These are phyloP conservation scores for Platanista minor DNA, from an alignment of 2,113 vertebrate genomes.

Conservation along the genomic window DNA sequence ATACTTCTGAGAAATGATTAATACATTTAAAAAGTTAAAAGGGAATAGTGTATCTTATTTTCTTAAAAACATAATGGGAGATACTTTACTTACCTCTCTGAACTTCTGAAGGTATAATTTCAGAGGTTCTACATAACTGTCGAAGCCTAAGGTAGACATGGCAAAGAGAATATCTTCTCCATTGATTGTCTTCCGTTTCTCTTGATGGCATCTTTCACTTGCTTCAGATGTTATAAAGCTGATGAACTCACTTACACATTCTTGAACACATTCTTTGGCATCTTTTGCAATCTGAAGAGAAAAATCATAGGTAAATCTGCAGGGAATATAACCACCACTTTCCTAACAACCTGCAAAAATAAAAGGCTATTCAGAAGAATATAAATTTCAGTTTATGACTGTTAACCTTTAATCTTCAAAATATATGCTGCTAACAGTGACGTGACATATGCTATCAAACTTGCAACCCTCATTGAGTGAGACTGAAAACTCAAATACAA, in stretches of 20 bases:
- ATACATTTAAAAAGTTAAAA: not conserved
- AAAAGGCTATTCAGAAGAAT: not conserved
- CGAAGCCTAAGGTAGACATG: conserved; percentile 98
- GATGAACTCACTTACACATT: conserved; percentile 99
- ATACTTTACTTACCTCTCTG: conserved; percentile 89
- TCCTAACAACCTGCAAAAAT: conserved; percentile 5
- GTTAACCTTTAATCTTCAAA: not conserved
- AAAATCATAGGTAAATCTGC: not conserved
- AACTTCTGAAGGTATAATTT: conserved; percentile 99
- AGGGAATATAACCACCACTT: not conserved
- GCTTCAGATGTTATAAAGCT: conserved; percentile 99
- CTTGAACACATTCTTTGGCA: conserved; percentile 98
- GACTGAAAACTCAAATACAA: not conserved
- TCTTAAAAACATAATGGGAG: not conserved
- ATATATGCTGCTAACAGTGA: not conserved
- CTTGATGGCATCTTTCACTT: conserved; percentile 97
- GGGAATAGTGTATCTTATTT: not conserved
- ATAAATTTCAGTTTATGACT: not conserved
- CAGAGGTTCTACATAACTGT: conserved; percentile 98
- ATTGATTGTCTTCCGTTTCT: conserved; percentile 99
- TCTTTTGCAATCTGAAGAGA: conserved; percentile 94
- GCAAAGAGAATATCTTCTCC: conserved; percentile 99
- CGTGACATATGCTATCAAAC: not conserved
- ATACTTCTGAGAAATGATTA: not conserved
- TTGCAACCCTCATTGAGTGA: not conserved